A percentile compares a stretch with the other conserved stretches of the same genome.
Evolutionary conservation across 2,113 vertebrate species (phyloP).

Genomic region (Varanus komodoensis): DNA sequence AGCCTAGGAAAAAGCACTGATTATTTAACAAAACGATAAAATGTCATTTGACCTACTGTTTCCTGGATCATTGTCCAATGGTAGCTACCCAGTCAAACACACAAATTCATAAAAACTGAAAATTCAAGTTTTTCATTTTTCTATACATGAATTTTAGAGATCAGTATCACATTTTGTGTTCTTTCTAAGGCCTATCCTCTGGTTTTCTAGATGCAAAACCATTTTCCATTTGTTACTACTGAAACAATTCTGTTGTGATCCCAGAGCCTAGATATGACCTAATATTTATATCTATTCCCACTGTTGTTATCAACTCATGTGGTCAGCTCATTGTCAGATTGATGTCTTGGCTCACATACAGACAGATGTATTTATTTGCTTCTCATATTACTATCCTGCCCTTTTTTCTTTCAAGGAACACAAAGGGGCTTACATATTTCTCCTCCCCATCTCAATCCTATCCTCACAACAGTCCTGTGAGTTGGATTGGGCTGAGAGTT

Average conservation of each 20-base stretch:
- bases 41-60: neutral
- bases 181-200: neutral
- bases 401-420: too few species aligned
- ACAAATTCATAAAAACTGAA: neutral
- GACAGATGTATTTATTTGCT: too few species aligned
- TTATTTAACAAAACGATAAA: neutral
- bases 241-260: neutral
- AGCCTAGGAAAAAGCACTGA: neutral
- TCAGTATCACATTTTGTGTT: neutral
- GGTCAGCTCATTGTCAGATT: too few species aligned
- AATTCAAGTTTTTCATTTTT: neutral
- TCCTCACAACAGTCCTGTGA: too few species aligned
- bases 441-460: too few species aligned
- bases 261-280: neutral
- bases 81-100: neutral
- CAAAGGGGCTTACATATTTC: too few species aligned
- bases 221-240: neutral
- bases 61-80: neutral
- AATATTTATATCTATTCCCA: neutral
- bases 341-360: too few species aligned
- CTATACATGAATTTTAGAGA: neutral
- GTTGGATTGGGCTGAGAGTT: too few species aligned
- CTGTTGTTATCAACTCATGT: neutral
- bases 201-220: neutral
- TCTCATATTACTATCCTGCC: too few species aligned